Conservation (phyloP, 2,113 vertebrate species). For the Theristicus caerulescens region DNA sequence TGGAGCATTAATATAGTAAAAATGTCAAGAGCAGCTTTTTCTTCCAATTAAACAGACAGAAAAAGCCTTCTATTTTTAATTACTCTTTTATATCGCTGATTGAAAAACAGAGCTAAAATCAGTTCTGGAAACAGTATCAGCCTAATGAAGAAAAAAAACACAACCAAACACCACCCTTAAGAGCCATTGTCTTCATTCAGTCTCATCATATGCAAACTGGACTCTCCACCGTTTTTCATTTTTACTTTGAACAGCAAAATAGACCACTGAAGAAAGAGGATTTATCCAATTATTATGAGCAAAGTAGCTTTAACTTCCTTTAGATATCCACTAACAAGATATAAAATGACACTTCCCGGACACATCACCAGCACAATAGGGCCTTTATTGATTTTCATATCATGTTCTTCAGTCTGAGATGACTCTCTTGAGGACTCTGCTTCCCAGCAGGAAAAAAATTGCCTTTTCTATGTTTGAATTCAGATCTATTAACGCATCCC, state of each 20-base stretch:
- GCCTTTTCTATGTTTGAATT: slow-evolving; percentile 78
- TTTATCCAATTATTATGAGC: slow-evolving; percentile 76
- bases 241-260: slow-evolving; percentile 64
- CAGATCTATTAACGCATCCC: slow-evolving; percentile 77
- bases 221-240: slow-evolving; percentile 28
- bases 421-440: slow-evolving; percentile 74
- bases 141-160: neutral
- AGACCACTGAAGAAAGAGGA: slow-evolving; percentile 72
- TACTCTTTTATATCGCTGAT: neutral
- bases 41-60: neutral
- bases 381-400: slow-evolving; percentile 83
- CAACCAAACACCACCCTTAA: neutral
- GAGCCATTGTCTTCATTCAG: neutral
- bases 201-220: slow-evolving; percentile 8
- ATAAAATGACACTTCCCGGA: slow-evolving; percentile 82
- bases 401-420: slow-evolving; percentile 77
- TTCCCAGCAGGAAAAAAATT: slow-evolving; percentile 82
- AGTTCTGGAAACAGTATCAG: neutral
- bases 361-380: slow-evolving; percentile 76
- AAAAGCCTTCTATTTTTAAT: slow-evolving; percentile 38
- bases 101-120: neutral
- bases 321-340: slow-evolving; percentile 72
- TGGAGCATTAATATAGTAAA: slow-evolving; percentile 3
- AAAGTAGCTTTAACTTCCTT: slow-evolving; percentile 78
- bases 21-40: slow-evolving; percentile 1